Evolutionary conservation across 2,888 invertebrate species (phyloP), one percentile per base, ranked within the genome.

Genomic region (Rhagonycha fulva): DNA sequence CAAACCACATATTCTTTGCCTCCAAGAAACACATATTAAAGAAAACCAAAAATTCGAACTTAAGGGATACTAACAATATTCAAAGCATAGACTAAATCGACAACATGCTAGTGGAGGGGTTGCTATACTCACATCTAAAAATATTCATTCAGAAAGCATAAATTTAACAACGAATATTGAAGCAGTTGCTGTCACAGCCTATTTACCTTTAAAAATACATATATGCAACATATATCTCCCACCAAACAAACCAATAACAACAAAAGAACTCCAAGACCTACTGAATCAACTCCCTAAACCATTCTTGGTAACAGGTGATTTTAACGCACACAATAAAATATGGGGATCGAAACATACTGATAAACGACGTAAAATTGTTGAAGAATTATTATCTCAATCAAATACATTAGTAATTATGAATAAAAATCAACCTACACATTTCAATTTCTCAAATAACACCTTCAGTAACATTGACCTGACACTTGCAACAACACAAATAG

Each of bases 301-400:
- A 9, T 79, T 68, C 14, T 10, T 78, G 11, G n/a, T 78, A 60
- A n/a, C 73, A 7, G 79, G 80, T 14, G 78, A 79, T 61, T 79
- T 78, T 14, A 80, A 80, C 26, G 72, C 77, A 4, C 80, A 79
- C 60, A 79, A 72, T 60, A 61, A 66, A 2, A 10, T 80, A 26
- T 80, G 79, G 79, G 76, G 76, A 0, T 76, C 76, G n/a, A 4
- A 62, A 9, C 14, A 63, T 14, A 12, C 4, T n/a, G 7, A 72
- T 19, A 11, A 1, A 62, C 19, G 62, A 23, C n/a, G 23, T 14
- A 4, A 62, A 62, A 62, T 19, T 11, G 10, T 23, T 23, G 19
- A 23, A 62, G 12, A 62, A 0, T 4, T 62, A 23, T 7, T 62
- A 9, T 1, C 11, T 4, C 62, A 23, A 62, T 23, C 62, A 23